phyloP scores from a whole-genome alignment of 2,113 vertebrate species.

The Hippocampus barbouri region DNA sequence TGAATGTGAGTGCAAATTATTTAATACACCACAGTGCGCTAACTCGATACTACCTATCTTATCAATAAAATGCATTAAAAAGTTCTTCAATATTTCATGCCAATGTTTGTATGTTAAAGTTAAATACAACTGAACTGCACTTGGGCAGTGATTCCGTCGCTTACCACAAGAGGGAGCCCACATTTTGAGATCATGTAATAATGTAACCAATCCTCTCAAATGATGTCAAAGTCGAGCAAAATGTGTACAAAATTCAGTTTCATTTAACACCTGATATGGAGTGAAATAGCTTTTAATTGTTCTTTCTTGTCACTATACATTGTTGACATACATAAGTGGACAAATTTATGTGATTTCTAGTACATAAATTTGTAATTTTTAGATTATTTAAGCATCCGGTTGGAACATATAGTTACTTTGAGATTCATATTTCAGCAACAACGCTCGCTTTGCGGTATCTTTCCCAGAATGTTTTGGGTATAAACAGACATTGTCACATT shows the following conservation, averaged over 20 bases:
- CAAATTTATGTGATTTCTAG: too few species aligned
- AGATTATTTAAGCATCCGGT: neutral
- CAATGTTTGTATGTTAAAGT: neutral
- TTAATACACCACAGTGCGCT: too few species aligned
- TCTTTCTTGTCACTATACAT: too few species aligned
- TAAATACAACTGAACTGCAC: neutral
- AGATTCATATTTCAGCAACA: neutral
- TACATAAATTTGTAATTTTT: too few species aligned
- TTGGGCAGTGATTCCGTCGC: neutral
- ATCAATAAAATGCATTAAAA: too few species aligned
- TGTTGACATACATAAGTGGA: too few species aligned
- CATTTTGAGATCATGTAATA: neutral
- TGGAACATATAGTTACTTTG: neutral
- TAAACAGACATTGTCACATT: neutral
- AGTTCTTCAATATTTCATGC: neutral
- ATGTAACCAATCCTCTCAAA: neutral
- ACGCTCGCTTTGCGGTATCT: neutral
- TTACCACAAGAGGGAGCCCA: neutral
- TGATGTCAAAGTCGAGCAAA: neutral
- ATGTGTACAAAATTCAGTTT: too few species aligned
- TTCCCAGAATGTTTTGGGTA: conserved; percentile 1
- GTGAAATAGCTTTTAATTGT: too few species aligned
- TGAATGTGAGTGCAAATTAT: too few species aligned
- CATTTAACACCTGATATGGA: too few species aligned
- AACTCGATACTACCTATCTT: too few species aligned